Evolutionary conservation across 2,113 vertebrate genomes (phyloP), one percentile per base, ranked within the genome.

Genomic region (Elephantulus edwardii): DNA sequence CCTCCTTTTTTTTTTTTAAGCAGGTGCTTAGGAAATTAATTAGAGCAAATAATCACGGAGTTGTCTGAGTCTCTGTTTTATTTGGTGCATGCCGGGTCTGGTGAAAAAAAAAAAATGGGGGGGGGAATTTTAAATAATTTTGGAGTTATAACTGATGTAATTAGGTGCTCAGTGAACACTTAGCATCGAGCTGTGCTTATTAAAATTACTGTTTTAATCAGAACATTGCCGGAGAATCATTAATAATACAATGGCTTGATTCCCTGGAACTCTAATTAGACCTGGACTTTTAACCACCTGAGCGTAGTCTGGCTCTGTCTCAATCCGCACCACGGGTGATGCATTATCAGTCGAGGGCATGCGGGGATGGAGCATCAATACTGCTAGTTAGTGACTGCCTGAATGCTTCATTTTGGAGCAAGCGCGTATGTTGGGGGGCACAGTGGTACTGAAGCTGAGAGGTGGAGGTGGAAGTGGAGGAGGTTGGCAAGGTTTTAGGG

Each of bases 191-290:
- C 96, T 85, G 92, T 28, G 90, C 97, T 97, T 96, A 97, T 96
- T 97, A 95, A 97, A 98, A 97, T 97, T 95, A 97, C 95, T 97
- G 96, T 97, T 97, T 98, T 97, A 97, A 96, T 97, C 87, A 92
- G 94, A 97, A 70, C 86, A 6, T 95, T 97, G 97, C 97, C 52
- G 91, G 97, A 96, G 97, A 97, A 96, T 97, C 97, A 97, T 98
- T 98, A 98, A 94, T 95, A 96, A 96, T 96, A 97, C 97, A 98
- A 96, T 96, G 95, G 93, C 83, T 92, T 92, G 38, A 84, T 97
- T 97, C 89, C 96, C 95, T 1, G 28, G 84, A 95, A 97, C 93
- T 95, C 97, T 97, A 96, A 97, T 98, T 96, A 96, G 96, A 91
- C 95, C 93, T 96, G 96, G 97, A 96, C 1, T 94, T 93, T 87